Percentiles rank a stretch among this genome's conserved stretches.
Conservation (phyloP, 2,113 vertebrate genomes). For the Caranx melampygus region DNA sequence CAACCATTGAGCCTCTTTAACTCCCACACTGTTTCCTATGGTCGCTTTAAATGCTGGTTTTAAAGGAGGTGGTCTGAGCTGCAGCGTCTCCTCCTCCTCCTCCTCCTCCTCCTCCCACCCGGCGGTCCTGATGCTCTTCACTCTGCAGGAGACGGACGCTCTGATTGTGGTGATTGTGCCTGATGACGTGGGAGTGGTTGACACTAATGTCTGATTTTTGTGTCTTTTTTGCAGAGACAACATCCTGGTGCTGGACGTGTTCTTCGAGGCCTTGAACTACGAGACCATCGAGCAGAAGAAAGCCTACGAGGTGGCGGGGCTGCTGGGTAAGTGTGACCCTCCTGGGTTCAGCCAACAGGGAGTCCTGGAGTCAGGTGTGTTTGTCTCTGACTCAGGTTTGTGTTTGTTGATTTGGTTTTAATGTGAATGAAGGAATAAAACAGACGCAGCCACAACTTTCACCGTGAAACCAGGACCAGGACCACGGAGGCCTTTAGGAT, state of each 20-base stretch:
- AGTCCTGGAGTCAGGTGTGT: no score
- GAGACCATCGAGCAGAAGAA: constrained; percentile 99
- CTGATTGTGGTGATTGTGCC: constrained; percentile 15
- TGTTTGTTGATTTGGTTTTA: no score
- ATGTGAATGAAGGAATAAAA: no score
- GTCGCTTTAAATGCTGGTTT: not conserved
- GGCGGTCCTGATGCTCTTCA: not conserved
- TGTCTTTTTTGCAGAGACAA: constrained; percentile 90
- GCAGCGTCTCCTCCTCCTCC: not conserved
- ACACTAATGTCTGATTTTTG: not conserved
- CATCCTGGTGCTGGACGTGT: constrained; percentile 97
- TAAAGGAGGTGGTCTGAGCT: not conserved
- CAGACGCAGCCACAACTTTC: no score
- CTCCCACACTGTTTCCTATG: constrained; percentile 11
- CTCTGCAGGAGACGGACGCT: not conserved
- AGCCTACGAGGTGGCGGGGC: constrained; percentile 97
- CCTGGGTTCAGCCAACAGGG: not conserved
- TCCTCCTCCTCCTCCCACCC: constrained; percentile 10
- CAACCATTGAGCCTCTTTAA: not conserved
- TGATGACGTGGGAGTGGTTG: constrained; percentile 24
- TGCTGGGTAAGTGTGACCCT: constrained; percentile 87
- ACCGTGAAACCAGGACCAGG: no score
- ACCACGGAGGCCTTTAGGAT: no score
- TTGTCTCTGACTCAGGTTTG: no score
- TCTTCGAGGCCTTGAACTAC: constrained; percentile 99